phyloP scores from a whole-genome alignment of 2,113 vertebrate genomes.

The Corythaeola cristata region DNA sequence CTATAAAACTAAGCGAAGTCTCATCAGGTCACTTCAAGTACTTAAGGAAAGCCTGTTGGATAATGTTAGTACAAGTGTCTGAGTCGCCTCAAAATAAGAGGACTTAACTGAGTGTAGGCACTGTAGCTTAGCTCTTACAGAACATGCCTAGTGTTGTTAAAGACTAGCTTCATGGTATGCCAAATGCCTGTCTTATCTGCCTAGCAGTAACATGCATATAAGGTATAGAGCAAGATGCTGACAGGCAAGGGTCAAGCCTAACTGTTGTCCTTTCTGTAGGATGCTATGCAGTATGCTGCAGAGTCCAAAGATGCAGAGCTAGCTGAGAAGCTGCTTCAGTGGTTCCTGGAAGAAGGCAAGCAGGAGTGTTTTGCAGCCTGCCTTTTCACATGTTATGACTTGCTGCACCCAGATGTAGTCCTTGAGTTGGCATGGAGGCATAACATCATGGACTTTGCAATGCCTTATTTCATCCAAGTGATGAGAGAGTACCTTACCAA shows the following conservation, averaged over 20 bases:
- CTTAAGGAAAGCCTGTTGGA: background rate
- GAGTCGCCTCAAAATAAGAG: background rate
- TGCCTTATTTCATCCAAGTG: conserved; percentile 93
- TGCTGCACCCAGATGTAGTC: conserved; percentile 87
- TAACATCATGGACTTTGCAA: conserved; percentile 86
- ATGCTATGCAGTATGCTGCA: conserved; percentile 88
- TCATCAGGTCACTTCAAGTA: background rate
- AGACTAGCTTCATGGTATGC: background rate
- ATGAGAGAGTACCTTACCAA: conserved; percentile 90
- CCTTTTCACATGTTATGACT: conserved; percentile 88
- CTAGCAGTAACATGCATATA: background rate
- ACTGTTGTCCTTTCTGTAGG: conserved; percentile 67
- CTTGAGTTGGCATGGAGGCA: conserved; percentile 91
- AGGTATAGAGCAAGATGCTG: background rate
- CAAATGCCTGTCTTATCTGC: background rate
- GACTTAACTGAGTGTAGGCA: background rate
- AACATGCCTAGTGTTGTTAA: background rate
- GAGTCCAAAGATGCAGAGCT: conserved; percentile 87
- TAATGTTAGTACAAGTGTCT: background rate
- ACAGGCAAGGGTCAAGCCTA: background rate
- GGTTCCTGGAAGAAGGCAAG: conserved; percentile 89
- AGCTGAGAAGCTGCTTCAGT: conserved; percentile 86
- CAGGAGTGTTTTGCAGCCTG: conserved; percentile 88
- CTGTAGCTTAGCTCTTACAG: background rate
- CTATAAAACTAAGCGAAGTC: background rate